Base-by-base conservation (phyloP, 2,888 invertebrate genomes). In the Drosophila cracens region DNA sequence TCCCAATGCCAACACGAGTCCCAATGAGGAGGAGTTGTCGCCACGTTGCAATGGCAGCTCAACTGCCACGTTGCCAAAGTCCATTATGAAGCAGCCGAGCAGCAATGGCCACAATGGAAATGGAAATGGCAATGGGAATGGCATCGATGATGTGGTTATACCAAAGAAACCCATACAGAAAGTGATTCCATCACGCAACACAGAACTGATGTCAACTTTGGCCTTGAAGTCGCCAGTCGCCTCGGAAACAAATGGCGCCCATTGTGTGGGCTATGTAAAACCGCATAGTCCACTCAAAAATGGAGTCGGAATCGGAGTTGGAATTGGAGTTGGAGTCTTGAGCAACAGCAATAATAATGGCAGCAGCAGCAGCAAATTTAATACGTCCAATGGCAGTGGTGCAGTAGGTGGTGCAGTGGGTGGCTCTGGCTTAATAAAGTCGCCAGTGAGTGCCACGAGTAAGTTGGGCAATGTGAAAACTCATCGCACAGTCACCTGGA, bases 151-250 rank as follows among this genome's bases (percentile, higher is more conserved):
- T 76, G 83, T 91, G 76, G 83, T 89, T 70, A 89, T 91, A 89
- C 92, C 92, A 92, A 93, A 92, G 91, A 95, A 96, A 90, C 97
- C 97, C 10, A 95, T 97, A 29, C 96, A 96, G 91, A 97, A 97
- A 93, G 97, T 97, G 10, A 95, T 95, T 36, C 96, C 97, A 3
- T 96, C 96, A n/a, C 94, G 96, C 80, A 96, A 96, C 86, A 92
- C 94, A 92, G 71, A 92, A 70, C 73, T 92, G 29, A 92, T 89
- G 87, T 82, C 83, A 56, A 31, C 72, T 16, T 62, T 65, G 49
- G 29, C 74, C 43, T 27, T 53, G 10, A 69, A 67, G 34, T 56
- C 81, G 16, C 59, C 78, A 7, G 54, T 76, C 27, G 21, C 73
- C 27, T 10, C 72, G 13, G 74, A 71, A 21, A 51, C 74, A 29